Conservation (phyloP, 2,888 invertebrate species). For the Digitonthophagus gazella region DNA sequence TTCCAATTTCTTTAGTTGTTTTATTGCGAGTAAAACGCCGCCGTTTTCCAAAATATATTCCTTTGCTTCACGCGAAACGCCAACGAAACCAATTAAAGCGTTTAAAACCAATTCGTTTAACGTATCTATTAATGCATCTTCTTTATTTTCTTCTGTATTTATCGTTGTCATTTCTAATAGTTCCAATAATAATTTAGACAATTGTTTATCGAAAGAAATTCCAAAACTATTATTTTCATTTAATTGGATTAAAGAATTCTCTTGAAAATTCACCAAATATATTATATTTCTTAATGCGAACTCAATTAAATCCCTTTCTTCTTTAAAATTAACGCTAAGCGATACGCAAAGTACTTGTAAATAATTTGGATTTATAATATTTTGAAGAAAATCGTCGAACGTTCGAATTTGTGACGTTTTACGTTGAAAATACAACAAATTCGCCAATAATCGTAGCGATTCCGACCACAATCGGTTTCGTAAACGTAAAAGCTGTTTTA, state of each 20-base stretch:
- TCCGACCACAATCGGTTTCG: conserved; percentile 54
- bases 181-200: conserved; percentile 52
- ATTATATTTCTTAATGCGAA: not conserved
- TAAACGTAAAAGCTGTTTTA: conserved; percentile 49
- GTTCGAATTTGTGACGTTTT: conserved; percentile 8
- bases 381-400: conserved; percentile 32
- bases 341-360: conserved; percentile 46
- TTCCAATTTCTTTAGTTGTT: conserved; percentile 52
- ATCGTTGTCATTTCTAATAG: conserved; percentile 51
- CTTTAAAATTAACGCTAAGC: conserved; percentile 40
- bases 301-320: conserved; percentile 31
- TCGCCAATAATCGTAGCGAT: conserved; percentile 51
- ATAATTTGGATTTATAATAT: conserved; percentile 38
- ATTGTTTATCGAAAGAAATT: conserved; percentile 52
- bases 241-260: too few relatives aligned
- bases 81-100: conserved; percentile 52
- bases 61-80: conserved; percentile 53
- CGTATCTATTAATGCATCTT: too few relatives aligned
- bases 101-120: too few relatives aligned
- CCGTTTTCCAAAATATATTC: conserved; percentile 49
- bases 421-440: conserved; percentile 40
- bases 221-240: too few relatives aligned
- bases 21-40: conserved; percentile 46
- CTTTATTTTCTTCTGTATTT: conserved; percentile 45
- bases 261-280: not conserved